Evolutionary conservation across 1,140 invertebrate genomes (phyloP), one percentile per base, ranked within the genome.

Genomic region (Lethrus apterus): DNA sequence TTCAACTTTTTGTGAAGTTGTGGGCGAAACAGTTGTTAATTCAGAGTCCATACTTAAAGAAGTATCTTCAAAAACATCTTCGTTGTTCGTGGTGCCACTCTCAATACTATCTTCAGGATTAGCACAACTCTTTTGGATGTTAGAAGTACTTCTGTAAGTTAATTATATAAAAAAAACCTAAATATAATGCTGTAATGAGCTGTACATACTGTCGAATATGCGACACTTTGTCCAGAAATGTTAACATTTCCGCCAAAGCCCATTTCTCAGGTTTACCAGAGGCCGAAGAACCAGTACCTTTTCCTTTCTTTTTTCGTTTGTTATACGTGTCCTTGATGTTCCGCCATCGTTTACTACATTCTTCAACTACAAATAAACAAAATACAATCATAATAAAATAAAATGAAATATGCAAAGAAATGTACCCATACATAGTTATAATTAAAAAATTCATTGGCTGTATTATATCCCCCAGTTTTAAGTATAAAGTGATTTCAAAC

Each of bases 271-370:
- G 5, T 26, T 26, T 26, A n/a, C 5, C 5, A 5, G 23, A 7
- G 5, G 23, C 23, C 5, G 23, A 33, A 5, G 31, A 9, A 7
- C 31, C 31, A 33, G 31, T 33, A 5, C 31, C 31, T 33, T 33
- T 33, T 33, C 23, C 23, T n/a, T 26, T 26, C n/a, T 26, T 26
- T 7, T 7, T 5, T 15, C 31, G 5, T 33, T 33, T 33, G 5
- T 33, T 5, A 15, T 33, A 33, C 5, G 31, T 33, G 31, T 33
- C 31, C 14, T 33, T 33, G 14, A 33, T 33, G 14, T 33, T 33
- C 13, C 31, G 14, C 23, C 23, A 26, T 26, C 23, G 5, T 5
- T 26, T 7, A 7, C n/a, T 26, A 26, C 23, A 15, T 8, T 9
- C 31, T 13, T 11, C 13, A 7, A 33, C 31, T 33, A 5, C 31